Evolutionary conservation across 2,113 vertebrate genomes (phyloP).

Genomic region (Gymnarchus niloticus): DNA sequence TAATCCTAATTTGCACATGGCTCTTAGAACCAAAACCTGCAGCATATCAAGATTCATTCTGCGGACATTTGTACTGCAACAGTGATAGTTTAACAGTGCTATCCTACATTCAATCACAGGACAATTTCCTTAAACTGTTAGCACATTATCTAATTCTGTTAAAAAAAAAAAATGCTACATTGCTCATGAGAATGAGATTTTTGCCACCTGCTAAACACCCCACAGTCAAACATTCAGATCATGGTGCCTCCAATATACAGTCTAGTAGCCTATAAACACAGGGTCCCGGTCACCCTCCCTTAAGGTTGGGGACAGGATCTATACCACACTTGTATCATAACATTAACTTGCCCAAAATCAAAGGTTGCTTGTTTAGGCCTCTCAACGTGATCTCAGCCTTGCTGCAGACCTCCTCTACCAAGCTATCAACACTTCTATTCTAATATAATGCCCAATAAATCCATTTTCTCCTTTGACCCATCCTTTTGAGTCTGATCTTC

Average conservation of each 20-base stretch:
- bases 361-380: not conserved
- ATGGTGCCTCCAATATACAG: not conserved
- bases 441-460: not conserved
- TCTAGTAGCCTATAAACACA: not conserved
- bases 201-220: not conserved
- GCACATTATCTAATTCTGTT: not conserved
- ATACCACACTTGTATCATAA: not conserved
- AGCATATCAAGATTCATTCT: not conserved
- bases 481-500: not conserved
- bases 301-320: no score
- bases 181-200: not conserved
- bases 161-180: not conserved
- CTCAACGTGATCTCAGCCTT: not conserved
- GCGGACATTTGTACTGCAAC: not conserved
- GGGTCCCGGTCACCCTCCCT: not conserved
- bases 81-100: not conserved
- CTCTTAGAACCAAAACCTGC: not conserved
- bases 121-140: not conserved
- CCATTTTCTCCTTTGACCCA: not conserved
- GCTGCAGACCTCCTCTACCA: not conserved
- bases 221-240: conserved; percentile 1
- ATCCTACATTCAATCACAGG: not conserved
- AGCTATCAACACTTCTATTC: not conserved
- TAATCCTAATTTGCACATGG: not conserved
- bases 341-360: not conserved